A percentile compares a stretch with the other conserved stretches of the same genome.
Evolutionary conservation across 1,140 invertebrate genomes (phyloP).

Genomic region (Galleria mellonella): DNA sequence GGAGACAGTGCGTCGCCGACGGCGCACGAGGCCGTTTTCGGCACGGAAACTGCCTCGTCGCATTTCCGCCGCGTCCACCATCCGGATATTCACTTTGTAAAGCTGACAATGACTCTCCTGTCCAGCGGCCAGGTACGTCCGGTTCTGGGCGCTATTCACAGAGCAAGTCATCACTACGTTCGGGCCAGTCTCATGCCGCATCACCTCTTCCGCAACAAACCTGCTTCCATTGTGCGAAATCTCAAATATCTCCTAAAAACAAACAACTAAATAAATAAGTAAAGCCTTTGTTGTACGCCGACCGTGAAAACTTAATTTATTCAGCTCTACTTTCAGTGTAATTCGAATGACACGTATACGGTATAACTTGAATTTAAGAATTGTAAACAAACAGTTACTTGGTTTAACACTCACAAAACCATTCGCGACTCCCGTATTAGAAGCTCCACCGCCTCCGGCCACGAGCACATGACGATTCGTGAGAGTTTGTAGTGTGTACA

Average conservation of each 20-base stretch:
- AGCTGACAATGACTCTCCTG: constrained; percentile 94
- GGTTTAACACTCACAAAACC: constrained; percentile 85
- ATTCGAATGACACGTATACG: constrained; percentile 35
- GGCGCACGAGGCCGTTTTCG: constrained; percentile 64
- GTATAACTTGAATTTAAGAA: constrained; percentile 14
- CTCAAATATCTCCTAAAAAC: constrained; percentile 91
- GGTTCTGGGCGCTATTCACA: constrained; percentile 73
- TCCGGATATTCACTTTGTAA: constrained; percentile 86
- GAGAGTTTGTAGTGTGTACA: constrained; percentile 92
- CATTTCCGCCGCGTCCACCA: constrained; percentile 73
- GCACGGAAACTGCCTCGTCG: constrained; percentile 66
- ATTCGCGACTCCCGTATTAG: constrained; percentile 96
- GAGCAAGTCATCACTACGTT: constrained; percentile 95
- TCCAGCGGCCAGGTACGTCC: constrained; percentile 88
- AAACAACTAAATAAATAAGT: not conserved
- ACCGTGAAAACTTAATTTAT: no score
- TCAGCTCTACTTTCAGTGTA: not conserved
- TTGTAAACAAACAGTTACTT: no score
- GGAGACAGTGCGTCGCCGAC: constrained; percentile 53
- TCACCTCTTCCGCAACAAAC: constrained; percentile 89
- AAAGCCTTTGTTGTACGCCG: not conserved
- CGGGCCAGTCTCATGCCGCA: constrained; percentile 89
- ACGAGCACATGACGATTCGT: constrained; percentile 95
- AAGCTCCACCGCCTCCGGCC: constrained; percentile 94
- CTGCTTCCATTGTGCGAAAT: constrained; percentile 86